Percentiles rank a stretch among this genome's conserved stretches.
These are phyloP conservation scores for Hestina assimilis DNA, from an alignment of 1,140 invertebrate species.

Conservation along the genomic window DNA sequence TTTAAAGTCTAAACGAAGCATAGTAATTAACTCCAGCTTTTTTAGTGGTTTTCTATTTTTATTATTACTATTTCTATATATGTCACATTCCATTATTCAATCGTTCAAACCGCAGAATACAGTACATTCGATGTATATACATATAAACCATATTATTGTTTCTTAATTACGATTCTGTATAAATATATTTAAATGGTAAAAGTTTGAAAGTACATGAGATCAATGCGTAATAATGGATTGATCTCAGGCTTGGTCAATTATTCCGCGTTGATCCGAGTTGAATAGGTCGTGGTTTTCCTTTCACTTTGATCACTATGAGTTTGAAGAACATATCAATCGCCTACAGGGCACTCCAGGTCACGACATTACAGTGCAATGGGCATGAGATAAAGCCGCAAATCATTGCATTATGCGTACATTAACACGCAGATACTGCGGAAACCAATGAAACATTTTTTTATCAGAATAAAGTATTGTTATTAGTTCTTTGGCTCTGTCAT, in stretches of 20 bases:
- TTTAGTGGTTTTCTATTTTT: background rate
- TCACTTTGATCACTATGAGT: conserved; percentile 55
- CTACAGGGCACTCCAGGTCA: conserved; percentile 51
- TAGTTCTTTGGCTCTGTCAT: background rate
- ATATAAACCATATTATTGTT: background rate
- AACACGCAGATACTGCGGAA: conserved; percentile 20
- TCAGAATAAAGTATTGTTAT: conserved; percentile 9
- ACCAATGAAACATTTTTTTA: conserved; percentile 16
- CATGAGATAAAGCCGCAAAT: conserved; percentile 32
- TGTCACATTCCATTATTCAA: background rate
- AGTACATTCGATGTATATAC: too few relatives aligned
- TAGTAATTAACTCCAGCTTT: too few relatives aligned
- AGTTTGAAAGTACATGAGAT: background rate
- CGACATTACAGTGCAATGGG: conserved; percentile 32
- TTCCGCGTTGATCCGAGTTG: conserved; percentile 23
- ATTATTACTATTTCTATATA: background rate
- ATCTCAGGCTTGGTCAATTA: conserved; percentile 9
- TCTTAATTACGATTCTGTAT: background rate
- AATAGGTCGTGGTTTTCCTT: conserved; percentile 61
- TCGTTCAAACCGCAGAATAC: background rate
- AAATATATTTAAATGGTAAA: background rate
- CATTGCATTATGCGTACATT: conserved; percentile 21
- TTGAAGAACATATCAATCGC: conserved; percentile 49
- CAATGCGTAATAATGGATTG: background rate
- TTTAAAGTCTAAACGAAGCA: background rate